These are phyloP conservation scores for Meteorus colon DNA, from an alignment of 2,888 invertebrate species.

Conservation along the genomic window DNA sequence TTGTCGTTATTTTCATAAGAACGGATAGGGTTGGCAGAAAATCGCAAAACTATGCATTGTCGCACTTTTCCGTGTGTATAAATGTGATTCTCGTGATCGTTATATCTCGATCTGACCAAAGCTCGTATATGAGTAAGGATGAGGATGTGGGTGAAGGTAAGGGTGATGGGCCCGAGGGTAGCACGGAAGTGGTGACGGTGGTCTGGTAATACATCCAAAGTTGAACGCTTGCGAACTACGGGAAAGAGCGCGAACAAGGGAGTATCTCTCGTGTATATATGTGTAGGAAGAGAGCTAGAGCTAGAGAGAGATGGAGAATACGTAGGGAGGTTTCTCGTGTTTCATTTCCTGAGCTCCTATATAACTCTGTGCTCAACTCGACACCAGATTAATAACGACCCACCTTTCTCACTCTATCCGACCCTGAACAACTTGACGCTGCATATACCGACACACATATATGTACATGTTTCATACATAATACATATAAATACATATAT, in stretches of 20 bases:
- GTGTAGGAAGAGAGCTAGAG: conserved; percentile 40
- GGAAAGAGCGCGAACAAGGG: conserved; percentile 14
- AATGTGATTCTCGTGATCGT: conserved; percentile 59
- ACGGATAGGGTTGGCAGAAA: no score
- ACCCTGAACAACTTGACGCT: conserved; percentile 57
- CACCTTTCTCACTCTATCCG: conserved; percentile 70
- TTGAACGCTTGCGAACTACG: conserved; percentile 57
- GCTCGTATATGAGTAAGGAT: conserved; percentile 17
- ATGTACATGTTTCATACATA: background rate
- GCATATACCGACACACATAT: background rate
- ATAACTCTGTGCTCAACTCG: conserved; percentile 74
- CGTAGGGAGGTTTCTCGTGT: conserved; percentile 70
- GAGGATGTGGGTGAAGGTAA: conserved; percentile 48
- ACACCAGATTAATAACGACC: conserved; percentile 74
- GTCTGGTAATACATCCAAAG: conserved; percentile 72
- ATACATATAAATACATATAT: background rate
- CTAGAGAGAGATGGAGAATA: conserved; percentile 43
- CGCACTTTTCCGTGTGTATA: no score
- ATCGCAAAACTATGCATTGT: no score
- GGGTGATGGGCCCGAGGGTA: conserved; percentile 44
- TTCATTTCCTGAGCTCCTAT: conserved; percentile 74
- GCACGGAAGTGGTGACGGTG: conserved; percentile 56
- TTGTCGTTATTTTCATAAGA: no score
- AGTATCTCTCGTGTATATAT: conserved; percentile 1
- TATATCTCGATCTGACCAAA: conserved; percentile 71